phyloP scores from a whole-genome alignment of 2,888 invertebrate genomes.

The Cataglyphis livida region DNA sequence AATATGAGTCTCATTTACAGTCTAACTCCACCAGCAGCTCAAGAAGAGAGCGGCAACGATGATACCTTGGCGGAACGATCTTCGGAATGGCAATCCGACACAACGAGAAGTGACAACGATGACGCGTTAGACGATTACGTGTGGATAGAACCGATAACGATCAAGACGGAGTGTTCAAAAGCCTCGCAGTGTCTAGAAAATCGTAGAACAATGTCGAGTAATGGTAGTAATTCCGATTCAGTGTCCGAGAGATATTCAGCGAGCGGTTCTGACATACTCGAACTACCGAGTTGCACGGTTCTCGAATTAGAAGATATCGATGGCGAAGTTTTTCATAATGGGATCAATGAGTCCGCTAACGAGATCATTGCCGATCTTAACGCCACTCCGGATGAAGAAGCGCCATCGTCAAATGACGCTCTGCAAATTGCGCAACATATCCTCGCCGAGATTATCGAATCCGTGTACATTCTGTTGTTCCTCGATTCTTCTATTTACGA shows the following conservation, averaged over 20 bases:
- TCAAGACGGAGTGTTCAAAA: not conserved
- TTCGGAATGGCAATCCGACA: slow-evolving; percentile 34
- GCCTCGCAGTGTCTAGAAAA: not conserved
- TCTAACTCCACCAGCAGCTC: slow-evolving; percentile 75
- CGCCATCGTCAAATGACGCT: not conserved
- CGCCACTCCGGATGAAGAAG: not conserved
- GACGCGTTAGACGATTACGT: slow-evolving; percentile 38
- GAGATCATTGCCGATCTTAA: slow-evolving; percentile 80
- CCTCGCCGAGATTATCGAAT: slow-evolving; percentile 74
- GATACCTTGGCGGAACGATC: slow-evolving; percentile 50
- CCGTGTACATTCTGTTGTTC: not conserved
- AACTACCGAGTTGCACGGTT: slow-evolving; percentile 74
- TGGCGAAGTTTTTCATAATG: slow-evolving; percentile 77
- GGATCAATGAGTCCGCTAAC: slow-evolving; percentile 79
- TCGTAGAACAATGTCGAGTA: not conserved
- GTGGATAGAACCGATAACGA: slow-evolving; percentile 52
- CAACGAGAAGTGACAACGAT: slow-evolving; percentile 29
- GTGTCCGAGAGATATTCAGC: slow-evolving; percentile 59
- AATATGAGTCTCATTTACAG: slow-evolving; percentile 81
- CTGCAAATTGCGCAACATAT: slow-evolving; percentile 54
- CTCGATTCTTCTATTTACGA: slow-evolving; percentile 35
- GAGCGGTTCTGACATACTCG: slow-evolving; percentile 77
- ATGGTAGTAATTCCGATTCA: not conserved
- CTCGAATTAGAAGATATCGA: slow-evolving; percentile 74
- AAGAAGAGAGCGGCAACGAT: slow-evolving; percentile 29